phyloP scores from a whole-genome alignment of 2,113 vertebrate genomes.

The Gymnobelideus leadbeateri region DNA sequence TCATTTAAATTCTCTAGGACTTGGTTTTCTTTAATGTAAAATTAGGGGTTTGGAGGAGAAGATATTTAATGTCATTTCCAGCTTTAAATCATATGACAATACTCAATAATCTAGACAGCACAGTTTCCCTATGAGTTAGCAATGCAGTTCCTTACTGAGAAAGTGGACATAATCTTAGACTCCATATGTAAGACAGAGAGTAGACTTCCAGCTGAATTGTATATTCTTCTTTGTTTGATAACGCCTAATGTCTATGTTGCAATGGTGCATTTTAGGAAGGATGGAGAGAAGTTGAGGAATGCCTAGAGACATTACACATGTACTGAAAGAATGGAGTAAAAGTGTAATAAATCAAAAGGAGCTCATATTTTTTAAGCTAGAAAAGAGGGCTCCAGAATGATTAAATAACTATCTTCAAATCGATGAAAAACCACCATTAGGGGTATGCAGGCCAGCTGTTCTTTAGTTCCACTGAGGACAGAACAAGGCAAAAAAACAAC shows the following conservation, averaged over 20 bases:
- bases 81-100: no score
- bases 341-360: constrained; percentile 7
- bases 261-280: constrained; percentile 3
- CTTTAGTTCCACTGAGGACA: constrained; percentile 59
- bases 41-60: neutral
- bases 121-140: no score
- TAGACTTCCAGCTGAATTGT: constrained; percentile 1
- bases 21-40: neutral
- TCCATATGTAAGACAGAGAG: neutral
- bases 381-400: constrained; percentile 45
- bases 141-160: no score
- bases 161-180: no score
- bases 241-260: neutral
- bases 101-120: no score
- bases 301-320: constrained; percentile 22
- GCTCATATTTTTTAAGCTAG: constrained; percentile 24
- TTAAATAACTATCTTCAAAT: constrained; percentile 45
- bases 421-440: constrained; percentile 56
- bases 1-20: neutral
- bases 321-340: constrained; percentile 33
- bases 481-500: constrained; percentile 39
- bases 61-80: no score
- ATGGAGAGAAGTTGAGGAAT: constrained; percentile 37
- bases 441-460: constrained; percentile 64
- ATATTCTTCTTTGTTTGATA: neutral